Evolutionary conservation across 2,888 invertebrate species (phyloP).

Genomic region (Lithodes maja): DNA sequence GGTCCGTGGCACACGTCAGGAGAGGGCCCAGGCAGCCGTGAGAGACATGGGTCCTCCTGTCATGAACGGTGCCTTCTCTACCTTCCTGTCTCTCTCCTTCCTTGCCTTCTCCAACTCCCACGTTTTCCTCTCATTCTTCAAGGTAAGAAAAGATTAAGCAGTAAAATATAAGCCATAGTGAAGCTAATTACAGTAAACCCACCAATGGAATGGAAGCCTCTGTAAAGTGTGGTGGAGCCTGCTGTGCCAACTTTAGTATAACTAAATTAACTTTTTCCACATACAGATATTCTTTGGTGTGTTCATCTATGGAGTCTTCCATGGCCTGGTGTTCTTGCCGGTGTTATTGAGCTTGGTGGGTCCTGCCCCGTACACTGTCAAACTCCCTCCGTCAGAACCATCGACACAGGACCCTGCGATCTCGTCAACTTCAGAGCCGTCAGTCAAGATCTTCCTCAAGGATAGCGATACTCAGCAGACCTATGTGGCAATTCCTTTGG

Average conservation of each 20-base stretch:
- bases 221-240: background rate
- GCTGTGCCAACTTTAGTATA: no score
- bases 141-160: constrained; percentile 72
- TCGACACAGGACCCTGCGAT: background rate
- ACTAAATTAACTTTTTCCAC: background rate
- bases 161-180: background rate
- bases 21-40: constrained; percentile 81
- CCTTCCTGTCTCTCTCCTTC: constrained; percentile 74
- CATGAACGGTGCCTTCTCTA: constrained; percentile 74
- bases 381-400: background rate
- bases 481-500: no score
- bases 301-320: constrained; percentile 74
- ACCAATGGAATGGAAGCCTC: no score
- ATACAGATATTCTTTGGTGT: constrained; percentile 75
- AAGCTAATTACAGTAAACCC: no score
- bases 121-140: constrained; percentile 74
- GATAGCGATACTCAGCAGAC: no score
- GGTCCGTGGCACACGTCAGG: constrained; percentile 70
- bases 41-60: constrained; percentile 80
- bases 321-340: constrained; percentile 74
- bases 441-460: no score
- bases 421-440: no score
- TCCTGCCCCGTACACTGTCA: constrained; percentile 70
- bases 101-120: constrained; percentile 73
- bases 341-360: constrained; percentile 74